phyloP scores from a whole-genome alignment of 1,140 invertebrate species.

The Cherax quadricarinatus region DNA sequence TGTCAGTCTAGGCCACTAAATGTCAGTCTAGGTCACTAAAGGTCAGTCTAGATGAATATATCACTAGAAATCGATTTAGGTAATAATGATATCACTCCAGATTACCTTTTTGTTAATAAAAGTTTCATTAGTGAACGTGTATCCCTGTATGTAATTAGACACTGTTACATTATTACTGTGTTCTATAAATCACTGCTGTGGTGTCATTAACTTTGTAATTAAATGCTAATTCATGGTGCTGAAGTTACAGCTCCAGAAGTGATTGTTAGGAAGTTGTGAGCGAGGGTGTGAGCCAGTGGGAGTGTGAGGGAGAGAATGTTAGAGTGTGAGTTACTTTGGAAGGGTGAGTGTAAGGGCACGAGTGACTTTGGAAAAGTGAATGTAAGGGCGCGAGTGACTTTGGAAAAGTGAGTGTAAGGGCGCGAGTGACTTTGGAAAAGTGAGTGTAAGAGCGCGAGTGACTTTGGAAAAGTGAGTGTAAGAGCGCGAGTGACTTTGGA shows the following conservation, averaged over 20 bases:
- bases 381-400: no score
- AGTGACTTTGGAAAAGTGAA: no score
- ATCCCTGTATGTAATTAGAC: no score
- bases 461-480: background rate
- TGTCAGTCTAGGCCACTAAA: background rate
- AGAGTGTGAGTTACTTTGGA: background rate
- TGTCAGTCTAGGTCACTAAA: background rate
- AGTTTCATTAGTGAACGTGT: background rate
- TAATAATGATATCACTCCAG: background rate
- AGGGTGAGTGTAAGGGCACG: background rate
- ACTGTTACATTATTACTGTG: no score
- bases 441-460: background rate
- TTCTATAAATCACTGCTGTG: no score
- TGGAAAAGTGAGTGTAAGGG: no score
- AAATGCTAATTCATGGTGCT: no score
- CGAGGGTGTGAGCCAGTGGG: constrained; percentile 12
- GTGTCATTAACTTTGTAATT: no score
- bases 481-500: no score
- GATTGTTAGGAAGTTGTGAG: background rate
- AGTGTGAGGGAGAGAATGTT: background rate
- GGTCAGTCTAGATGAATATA: background rate
- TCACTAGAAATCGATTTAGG: background rate
- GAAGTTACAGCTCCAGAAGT: no score
- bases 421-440: no score
- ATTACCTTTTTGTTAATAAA: no score